Evolutionary conservation across 2,113 vertebrate species (phyloP), one percentile per base, ranked within the genome.

Genomic region (Chloropsis hardwickii): DNA sequence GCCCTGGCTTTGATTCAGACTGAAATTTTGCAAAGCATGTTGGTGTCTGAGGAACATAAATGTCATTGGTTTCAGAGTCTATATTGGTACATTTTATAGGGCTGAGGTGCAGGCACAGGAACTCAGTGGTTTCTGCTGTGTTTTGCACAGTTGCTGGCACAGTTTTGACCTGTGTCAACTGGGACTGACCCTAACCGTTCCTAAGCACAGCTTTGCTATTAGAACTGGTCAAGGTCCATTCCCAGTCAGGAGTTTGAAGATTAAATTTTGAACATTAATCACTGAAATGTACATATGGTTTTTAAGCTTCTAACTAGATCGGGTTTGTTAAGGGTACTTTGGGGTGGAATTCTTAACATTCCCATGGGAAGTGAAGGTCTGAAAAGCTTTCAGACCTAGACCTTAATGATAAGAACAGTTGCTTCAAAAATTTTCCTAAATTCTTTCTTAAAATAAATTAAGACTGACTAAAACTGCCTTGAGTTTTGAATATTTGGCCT

Each of bases 11-110:
- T 95, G 94, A 92, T 85, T 93, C 91, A 94, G 93, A 95, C 45
- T 1, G 91, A 95, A 95, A 97, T 97, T 88, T 90, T 84, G 66
- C 85, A 94, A 73, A 88, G 71, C 50, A 82, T 73, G 62, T 73
- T 80, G 74, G 62, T 70, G 58, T 20, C 78, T 77, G 42, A 88
- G 73, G 58, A 87, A 66, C 39, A 57, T 82, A 96, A 95, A 95
- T 90, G 95, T 95, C 95, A 92, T 39, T 31, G 74, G 91, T 95
- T 96, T 97, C 94, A 89, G 51, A 67, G 67, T 73, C 91, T 96
- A 71, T 83, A 66, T 71, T 61, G 35, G 86, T 90, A 16, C 66
- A 39, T 62, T 50, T 47, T 65, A 20, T 3, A 39, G 45, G 20
- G 42, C 88, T 93, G 92, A 92, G 86, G 31, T 62, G 42, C 45